Base-by-base conservation (phyloP, 2,797 vertebrate species). In the Poeciliopsis infans region DNA sequence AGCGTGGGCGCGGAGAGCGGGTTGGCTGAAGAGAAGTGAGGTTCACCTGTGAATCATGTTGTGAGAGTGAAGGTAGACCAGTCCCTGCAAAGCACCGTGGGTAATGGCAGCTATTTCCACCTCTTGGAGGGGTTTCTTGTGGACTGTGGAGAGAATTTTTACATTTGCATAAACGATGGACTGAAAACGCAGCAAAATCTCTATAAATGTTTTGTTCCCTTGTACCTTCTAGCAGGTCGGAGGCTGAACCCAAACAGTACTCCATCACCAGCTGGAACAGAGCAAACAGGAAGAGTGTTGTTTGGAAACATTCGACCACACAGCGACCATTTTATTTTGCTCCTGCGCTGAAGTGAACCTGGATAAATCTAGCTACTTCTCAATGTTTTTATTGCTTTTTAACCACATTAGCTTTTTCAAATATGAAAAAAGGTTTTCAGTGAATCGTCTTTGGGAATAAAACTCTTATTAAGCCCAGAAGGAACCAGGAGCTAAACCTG, bases 31-130 rank as follows among this genome's bases (percentile, higher is more conserved):
- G 72, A 84, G 31, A 73, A 61, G 83, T n/a, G 25, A 74, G 77
- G 59, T 31, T 81, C 91, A 98, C 97, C 97, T 97, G 93, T 98
- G 97, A 93, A 98, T 98, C 97, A 98, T 98, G 94, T 97, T 98
- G 96, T 98, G 97, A 57, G 97, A 97, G 92, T 98, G 97, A 86
- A 98, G 96, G 92, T 98, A 98, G 20, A 97, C 97, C 94, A 98
- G 89, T 85, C 97, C 97, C 92, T 97, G 97, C 92, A 98, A 93
- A 81, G 97, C 97, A 89, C 97, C 97, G 28, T 98, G 97, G 81
- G 96, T 97, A 89, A 98, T 97, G 80, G 97, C 97, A 78, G 97
- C 97, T 86, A 98, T 98, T 94, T 98, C 97, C 78, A 97, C 96
- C 94, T 98, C 97, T 94, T 97, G 97, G 82, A 98, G 96, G 57